Evolutionary conservation across 2,113 vertebrate genomes (phyloP).

Genomic region (Laticauda colubrina): DNA sequence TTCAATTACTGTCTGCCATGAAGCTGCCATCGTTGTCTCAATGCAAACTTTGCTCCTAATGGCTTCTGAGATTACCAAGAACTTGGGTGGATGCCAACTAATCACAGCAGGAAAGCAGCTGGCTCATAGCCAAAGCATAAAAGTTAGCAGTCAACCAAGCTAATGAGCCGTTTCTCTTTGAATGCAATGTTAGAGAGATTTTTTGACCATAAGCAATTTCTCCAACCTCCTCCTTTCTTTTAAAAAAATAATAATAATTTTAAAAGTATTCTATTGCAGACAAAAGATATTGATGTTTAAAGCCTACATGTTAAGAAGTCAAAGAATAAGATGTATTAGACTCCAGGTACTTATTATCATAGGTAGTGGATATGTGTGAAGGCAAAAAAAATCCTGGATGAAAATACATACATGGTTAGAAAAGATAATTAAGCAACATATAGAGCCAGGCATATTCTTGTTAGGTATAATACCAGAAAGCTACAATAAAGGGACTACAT

Average conservation of each 20-base stretch:
- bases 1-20: background rate
- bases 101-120: background rate
- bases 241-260: too few relatives aligned
- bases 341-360: too few relatives aligned
- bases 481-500: too few relatives aligned
- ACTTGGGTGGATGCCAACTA: background rate
- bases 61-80: accelerated
- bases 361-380: too few relatives aligned
- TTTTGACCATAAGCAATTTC: background rate
- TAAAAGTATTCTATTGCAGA: background rate
- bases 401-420: too few relatives aligned
- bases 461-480: too few relatives aligned
- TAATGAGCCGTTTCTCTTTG: conserved; percentile 39
- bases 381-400: too few relatives aligned
- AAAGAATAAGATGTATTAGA: too few relatives aligned
- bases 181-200: background rate
- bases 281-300: background rate
- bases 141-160: background rate
- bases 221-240: background rate
- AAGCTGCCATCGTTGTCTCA: accelerated
- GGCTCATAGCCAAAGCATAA: background rate
- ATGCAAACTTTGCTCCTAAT: background rate
- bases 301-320: too few relatives aligned
- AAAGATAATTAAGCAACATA: too few relatives aligned
- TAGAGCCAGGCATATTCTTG: too few relatives aligned